Conservation (phyloP, 1,140 invertebrate species). For the Cherax destructor region DNA sequence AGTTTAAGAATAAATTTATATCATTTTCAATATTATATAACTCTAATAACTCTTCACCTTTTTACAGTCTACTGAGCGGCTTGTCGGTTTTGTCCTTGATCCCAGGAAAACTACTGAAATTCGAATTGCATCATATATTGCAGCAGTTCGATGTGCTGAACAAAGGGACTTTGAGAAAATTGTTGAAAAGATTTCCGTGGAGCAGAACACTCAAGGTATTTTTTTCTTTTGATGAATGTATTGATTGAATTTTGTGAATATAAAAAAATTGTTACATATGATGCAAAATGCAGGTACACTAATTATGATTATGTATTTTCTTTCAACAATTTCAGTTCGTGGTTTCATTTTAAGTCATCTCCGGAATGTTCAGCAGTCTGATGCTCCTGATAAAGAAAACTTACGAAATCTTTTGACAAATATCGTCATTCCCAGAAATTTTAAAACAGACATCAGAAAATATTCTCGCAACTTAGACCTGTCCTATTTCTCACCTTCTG, state of each 20-base stretch:
- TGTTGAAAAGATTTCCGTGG: slow-evolving; percentile 24
- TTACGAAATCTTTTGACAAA: slow-evolving; percentile 35
- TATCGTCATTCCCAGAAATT: slow-evolving; percentile 32
- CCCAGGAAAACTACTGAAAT: slow-evolving; percentile 18
- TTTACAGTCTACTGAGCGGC: slow-evolving; percentile 5
- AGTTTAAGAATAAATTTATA: too few species aligned
- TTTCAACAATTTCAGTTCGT: slow-evolving; percentile 41
- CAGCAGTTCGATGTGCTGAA: slow-evolving; percentile 42
- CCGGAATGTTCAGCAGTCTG: slow-evolving; percentile 30
- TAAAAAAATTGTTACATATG: too few species aligned
- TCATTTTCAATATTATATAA: not conserved
- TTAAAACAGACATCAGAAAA: slow-evolving; percentile 29
- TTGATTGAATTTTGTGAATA: too few species aligned
- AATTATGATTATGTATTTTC: not conserved
- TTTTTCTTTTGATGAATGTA: not conserved
- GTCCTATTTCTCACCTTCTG: slow-evolving; percentile 21
- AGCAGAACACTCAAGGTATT: slow-evolving; percentile 56
- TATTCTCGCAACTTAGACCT: slow-evolving; percentile 53
- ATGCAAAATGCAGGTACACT: not conserved
- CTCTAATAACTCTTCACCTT: not conserved
- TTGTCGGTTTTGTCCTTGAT: slow-evolving; percentile 14
- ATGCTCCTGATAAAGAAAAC: slow-evolving; percentile 33
- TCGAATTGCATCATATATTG: slow-evolving; percentile 49
- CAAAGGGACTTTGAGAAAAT: slow-evolving; percentile 33
- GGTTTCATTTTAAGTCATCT: slow-evolving; percentile 58